A percentile compares a stretch with the other conserved stretches of the same genome.
Conservation (phyloP, 92 coral and sea anemone species). For the Parazoanthus darwini region DNA sequence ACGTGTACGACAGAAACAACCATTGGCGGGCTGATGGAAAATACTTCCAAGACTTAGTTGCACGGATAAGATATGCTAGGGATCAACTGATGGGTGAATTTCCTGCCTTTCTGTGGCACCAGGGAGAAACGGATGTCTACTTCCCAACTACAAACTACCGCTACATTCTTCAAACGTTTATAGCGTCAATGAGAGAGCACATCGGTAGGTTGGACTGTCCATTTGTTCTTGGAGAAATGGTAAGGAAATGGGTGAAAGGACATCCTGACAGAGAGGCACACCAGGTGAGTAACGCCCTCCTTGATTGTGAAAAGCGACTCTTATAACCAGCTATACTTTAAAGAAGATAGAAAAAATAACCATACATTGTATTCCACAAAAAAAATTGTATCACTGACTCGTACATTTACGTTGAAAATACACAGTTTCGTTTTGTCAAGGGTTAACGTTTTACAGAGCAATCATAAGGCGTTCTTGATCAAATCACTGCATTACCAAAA, state of each 20-base stretch:
- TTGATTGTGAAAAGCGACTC: background rate
- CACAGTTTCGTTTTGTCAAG: too few relatives aligned
- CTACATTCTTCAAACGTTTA: constrained; percentile 36
- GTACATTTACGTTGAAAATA: too few relatives aligned
- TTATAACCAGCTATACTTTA: too few relatives aligned
- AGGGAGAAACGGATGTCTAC: constrained; percentile 26
- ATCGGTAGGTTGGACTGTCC: constrained; percentile 32
- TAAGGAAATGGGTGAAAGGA: constrained; percentile 13
- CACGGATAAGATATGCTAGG: constrained; percentile 20
- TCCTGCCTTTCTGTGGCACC: constrained; percentile 40
- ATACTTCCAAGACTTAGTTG: constrained; percentile 25
- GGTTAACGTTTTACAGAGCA: too few relatives aligned
- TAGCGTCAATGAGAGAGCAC: constrained; percentile 40
- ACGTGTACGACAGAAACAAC: background rate
- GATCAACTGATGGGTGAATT: constrained; percentile 26
- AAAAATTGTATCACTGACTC: too few relatives aligned
- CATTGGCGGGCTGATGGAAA: constrained; percentile 26
- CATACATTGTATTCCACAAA: too few relatives aligned
- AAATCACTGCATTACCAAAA: too few relatives aligned
- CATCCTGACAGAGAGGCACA: background rate
- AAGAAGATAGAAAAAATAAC: background rate
- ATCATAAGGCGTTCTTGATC: too few relatives aligned
- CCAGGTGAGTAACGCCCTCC: background rate
- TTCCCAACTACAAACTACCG: constrained; percentile 22
- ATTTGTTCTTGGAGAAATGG: constrained; percentile 39